Evolutionary conservation across 2,888 invertebrate species (phyloP), one percentile per base, ranked within the genome.

Genomic region (Melinaea menophilus): DNA sequence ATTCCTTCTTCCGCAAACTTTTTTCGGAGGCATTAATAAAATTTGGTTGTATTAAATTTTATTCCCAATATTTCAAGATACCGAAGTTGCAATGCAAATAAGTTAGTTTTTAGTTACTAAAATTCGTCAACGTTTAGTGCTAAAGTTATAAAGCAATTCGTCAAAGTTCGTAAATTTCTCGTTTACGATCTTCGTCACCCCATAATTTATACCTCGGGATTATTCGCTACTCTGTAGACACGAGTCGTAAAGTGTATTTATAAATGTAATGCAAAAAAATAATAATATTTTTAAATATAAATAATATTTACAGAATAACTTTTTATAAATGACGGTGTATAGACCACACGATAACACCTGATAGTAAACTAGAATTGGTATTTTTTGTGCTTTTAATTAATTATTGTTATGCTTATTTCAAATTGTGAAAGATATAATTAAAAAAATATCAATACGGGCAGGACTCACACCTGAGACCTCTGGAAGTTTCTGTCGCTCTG

Each of bases 161-260:
- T 65, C 65, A 57, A 48, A 58, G 54, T 59, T 62, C 55, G 58
- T 61, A 34, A 67, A 59, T 59, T 47, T 63, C 56, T 61, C 61
- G 65, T 67, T 67, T 67, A 67, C 62, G 67, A 67, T 61, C 59
- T 66, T 62, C 67, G 64, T 60, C 64, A 56, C 60, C 55, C 51
- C 63, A 64, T 61, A 62, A 61, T 65, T 67, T 67, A 67, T 61
- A 61, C 55, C 58, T 22, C 41, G 56, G 41, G 55, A 51, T 61
- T 9, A 55, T 58, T 64, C 62, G 56, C 56, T 61, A 47, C n/a
- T 48, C 60, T 57, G 46, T 48, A 58, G 58, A 55, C 47, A 58
- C 41, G 48, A 48, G 51, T 51, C 51, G 31, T 51, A 31, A 58
- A 67, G 22, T 22, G 22, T 37, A 37, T 37, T 5, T 48, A 48